Conservation (phyloP, 92 coral and sea anemone species). For the Zoanthus sansibaricus region DNA sequence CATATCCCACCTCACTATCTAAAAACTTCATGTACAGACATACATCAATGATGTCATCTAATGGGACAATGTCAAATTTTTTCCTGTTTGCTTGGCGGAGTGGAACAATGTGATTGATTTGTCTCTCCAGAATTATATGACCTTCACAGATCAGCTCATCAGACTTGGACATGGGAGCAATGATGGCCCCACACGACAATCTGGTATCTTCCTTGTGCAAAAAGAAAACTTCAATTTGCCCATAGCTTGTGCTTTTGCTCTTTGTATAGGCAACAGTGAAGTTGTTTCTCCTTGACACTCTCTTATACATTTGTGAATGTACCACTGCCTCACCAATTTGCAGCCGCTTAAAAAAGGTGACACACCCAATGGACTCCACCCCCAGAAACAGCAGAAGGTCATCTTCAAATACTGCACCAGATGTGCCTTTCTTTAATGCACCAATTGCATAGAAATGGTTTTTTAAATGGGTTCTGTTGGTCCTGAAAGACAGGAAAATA, state of each 20-base stretch:
- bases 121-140: slow-evolving; percentile 1
- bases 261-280: slow-evolving; percentile 40
- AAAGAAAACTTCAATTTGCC: slow-evolving; percentile 42
- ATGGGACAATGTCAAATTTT: slow-evolving; percentile 32
- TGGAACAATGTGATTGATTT: slow-evolving; percentile 15
- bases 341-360: slow-evolving; percentile 48
- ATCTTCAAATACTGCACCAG: slow-evolving; percentile 44
- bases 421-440: slow-evolving; percentile 49
- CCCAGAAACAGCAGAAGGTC: slow-evolving; percentile 47
- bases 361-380: slow-evolving; percentile 43
- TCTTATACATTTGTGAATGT: slow-evolving; percentile 49
- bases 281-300: slow-evolving; percentile 40
- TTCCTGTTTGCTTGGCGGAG: slow-evolving; percentile 24
- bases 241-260: slow-evolving; percentile 32
- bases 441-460: slow-evolving; percentile 56
- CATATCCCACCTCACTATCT: slow-evolving; percentile 36
- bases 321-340: slow-evolving; percentile 57
- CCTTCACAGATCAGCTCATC: slow-evolving; percentile 31
- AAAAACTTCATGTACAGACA: slow-evolving; percentile 38
- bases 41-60: slow-evolving; percentile 28
- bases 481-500: slow-evolving; percentile 41
- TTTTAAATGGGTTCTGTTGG: slow-evolving; percentile 58
- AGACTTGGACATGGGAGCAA: slow-evolving; percentile 48
- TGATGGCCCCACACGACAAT: slow-evolving; percentile 42
- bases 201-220: slow-evolving; percentile 17